Evolutionary conservation across 2,797 vertebrate species (phyloP).

Genomic region (Australoheros facetus): DNA sequence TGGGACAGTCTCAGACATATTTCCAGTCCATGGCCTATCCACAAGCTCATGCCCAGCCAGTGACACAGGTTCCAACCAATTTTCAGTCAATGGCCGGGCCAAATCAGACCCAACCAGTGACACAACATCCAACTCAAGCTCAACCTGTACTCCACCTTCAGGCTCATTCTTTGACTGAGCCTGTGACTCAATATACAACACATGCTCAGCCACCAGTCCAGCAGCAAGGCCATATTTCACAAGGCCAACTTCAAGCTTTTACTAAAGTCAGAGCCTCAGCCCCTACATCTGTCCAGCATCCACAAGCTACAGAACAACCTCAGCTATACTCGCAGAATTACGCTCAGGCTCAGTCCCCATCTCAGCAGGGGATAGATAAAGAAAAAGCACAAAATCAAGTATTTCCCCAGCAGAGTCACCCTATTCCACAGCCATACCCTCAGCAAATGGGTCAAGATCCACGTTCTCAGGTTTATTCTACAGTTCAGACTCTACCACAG

Average conservation of each 20-base stretch:
- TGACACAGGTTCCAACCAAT: neutral
- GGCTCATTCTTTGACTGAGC: slow-evolving; percentile 16
- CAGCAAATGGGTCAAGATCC: slow-evolving; percentile 37
- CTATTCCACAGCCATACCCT: slow-evolving; percentile 40
- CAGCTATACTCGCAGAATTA: slow-evolving; percentile 50
- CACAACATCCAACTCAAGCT: slow-evolving; percentile 15
- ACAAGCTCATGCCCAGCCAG: neutral
- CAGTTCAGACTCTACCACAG: slow-evolving; percentile 46
- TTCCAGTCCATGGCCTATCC: neutral
- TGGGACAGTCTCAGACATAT: neutral
- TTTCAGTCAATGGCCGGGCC: neutral
- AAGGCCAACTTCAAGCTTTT: slow-evolving; percentile 49
- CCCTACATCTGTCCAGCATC: slow-evolving; percentile 46
- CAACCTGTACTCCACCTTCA: slow-evolving; percentile 10
- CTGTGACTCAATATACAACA: slow-evolving; percentile 10
- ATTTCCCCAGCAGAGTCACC: slow-evolving; percentile 47
- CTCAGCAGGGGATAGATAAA: slow-evolving; percentile 65
- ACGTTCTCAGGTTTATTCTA: slow-evolving; percentile 46
- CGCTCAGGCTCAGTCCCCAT: slow-evolving; percentile 44
- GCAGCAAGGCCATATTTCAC: slow-evolving; percentile 40
- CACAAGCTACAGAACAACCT: slow-evolving; percentile 49
- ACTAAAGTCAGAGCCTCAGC: slow-evolving; percentile 50
- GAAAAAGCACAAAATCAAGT: slow-evolving; percentile 53
- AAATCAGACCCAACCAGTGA: slow-evolving; percentile 14
- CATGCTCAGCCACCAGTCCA: slow-evolving; percentile 26